Percentiles rank a stretch among this genome's conserved stretches.
These are phyloP conservation scores for Butorides virescens DNA, from an alignment of 2,113 vertebrate genomes.

Conservation along the genomic window DNA sequence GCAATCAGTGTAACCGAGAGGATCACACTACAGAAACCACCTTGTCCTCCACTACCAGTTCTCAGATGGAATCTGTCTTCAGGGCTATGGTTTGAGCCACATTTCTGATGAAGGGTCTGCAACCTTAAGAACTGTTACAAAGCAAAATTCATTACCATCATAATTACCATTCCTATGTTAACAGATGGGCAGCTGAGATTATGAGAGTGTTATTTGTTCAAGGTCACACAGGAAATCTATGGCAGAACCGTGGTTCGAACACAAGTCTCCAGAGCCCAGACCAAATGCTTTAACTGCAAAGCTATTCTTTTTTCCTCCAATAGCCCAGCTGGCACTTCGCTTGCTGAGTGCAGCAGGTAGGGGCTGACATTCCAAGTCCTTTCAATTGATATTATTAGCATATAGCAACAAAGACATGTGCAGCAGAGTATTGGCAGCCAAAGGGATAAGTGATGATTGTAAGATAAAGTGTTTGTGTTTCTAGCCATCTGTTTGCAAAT, in stretches of 20 bases:
- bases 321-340: neutral
- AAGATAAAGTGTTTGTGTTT: conserved; percentile 39
- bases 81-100: neutral
- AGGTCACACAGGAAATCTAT: conserved; percentile 17
- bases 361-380: conserved; percentile 25
- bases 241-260: neutral
- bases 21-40: neutral
- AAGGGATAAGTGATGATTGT: conserved; percentile 45
- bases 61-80: neutral
- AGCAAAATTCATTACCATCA: neutral
- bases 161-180: neutral
- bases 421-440: conserved; percentile 19
- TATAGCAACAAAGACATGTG: conserved; percentile 13
- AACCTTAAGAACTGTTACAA: neutral
- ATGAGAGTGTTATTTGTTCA: neutral
- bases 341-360: conserved; percentile 21
- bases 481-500: conserved; percentile 63
- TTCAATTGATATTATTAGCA: conserved; percentile 20
- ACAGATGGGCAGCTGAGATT: conserved; percentile 40
- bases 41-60: neutral
- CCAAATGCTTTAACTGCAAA: neutral
- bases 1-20: neutral
- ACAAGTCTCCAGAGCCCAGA: neutral
- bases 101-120: neutral
- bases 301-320: neutral